These are phyloP conservation scores for Hedya salicella DNA, from an alignment of 2,888 invertebrate species.

Conservation along the genomic window DNA sequence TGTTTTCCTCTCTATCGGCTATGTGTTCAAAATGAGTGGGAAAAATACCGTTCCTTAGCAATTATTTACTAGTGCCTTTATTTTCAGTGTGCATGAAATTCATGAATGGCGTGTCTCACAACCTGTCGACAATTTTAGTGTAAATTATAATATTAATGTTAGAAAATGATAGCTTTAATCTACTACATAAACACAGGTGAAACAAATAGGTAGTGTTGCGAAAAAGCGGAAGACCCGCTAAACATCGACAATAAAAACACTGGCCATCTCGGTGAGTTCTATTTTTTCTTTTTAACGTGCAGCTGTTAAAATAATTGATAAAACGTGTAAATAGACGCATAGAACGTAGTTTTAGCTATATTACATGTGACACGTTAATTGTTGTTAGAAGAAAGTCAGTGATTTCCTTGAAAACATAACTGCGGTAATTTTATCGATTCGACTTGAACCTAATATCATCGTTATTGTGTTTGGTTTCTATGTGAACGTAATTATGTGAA, in stretches of 20 bases:
- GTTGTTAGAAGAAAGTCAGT: slow-evolving; percentile 41
- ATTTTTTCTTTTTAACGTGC: slow-evolving; percentile 56
- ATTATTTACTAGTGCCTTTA: slow-evolving; percentile 68
- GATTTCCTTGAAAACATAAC: slow-evolving; percentile 76
- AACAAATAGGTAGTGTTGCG: slow-evolving; percentile 79
- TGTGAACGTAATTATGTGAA: slow-evolving; percentile 60
- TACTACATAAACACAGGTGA: slow-evolving; percentile 65
- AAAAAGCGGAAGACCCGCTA: slow-evolving; percentile 62
- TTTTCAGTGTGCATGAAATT: slow-evolving; percentile 72
- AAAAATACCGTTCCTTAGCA: slow-evolving; percentile 56
- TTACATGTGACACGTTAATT: slow-evolving; percentile 2
- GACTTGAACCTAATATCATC: slow-evolving; percentile 69
- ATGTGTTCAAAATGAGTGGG: not conserved
- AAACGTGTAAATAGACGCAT: not conserved
- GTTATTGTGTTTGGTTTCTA: slow-evolving; percentile 67
- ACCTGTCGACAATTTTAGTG: slow-evolving; percentile 67
- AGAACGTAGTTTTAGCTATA: not conserved
- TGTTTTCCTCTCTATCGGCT: slow-evolving; percentile 14
- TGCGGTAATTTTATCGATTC: slow-evolving; percentile 86
- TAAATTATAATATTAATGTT: slow-evolving; percentile 70
- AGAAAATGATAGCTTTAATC: slow-evolving; percentile 74
- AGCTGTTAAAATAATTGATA: not conserved
- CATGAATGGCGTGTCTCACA: slow-evolving; percentile 80
- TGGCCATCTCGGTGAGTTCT: slow-evolving; percentile 59
- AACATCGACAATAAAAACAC: slow-evolving; percentile 72